phyloP scores from a whole-genome alignment of 2,797 vertebrate genomes.

The Danio aesculapii region DNA sequence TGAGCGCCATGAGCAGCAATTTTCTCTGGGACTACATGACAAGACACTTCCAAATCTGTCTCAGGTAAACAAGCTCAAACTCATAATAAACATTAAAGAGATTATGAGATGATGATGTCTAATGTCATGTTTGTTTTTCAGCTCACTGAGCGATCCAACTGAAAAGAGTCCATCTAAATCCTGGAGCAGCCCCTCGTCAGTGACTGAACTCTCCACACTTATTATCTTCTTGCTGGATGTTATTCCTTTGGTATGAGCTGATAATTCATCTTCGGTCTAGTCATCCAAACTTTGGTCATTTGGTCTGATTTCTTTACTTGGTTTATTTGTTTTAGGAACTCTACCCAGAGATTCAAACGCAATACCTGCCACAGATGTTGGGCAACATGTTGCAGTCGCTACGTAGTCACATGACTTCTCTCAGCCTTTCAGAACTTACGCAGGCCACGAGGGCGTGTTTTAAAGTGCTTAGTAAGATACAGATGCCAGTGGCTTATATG shows the following conservation, averaged over 20 bases:
- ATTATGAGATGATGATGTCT: not conserved
- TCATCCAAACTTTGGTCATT: not conserved
- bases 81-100: constrained; percentile 11
- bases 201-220: constrained; percentile 89
- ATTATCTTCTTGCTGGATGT: constrained; percentile 94
- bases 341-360: constrained; percentile 94
- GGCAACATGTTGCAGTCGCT: constrained; percentile 86
- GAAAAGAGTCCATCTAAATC: constrained; percentile 35
- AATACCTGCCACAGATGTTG: constrained; percentile 94
- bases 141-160: constrained; percentile 61
- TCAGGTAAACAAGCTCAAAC: constrained; percentile 79
- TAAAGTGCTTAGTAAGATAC: constrained; percentile 95
- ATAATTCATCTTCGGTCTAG: not conserved
- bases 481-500: constrained; percentile 94
- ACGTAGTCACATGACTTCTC: constrained; percentile 75
- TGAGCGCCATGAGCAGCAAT: constrained; percentile 90
- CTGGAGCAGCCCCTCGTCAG: constrained; percentile 73
- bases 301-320: constrained; percentile 3
- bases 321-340: constrained; percentile 82
- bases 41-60: constrained; percentile 84
- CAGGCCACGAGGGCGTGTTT: constrained; percentile 90
- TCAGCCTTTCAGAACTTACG: constrained; percentile 87
- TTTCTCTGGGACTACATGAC: constrained; percentile 98
- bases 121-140: constrained; percentile 15
- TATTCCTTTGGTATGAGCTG: constrained; percentile 87